phyloP scores from a whole-genome alignment of 2,888 invertebrate species.

The Phalera bucephala region DNA sequence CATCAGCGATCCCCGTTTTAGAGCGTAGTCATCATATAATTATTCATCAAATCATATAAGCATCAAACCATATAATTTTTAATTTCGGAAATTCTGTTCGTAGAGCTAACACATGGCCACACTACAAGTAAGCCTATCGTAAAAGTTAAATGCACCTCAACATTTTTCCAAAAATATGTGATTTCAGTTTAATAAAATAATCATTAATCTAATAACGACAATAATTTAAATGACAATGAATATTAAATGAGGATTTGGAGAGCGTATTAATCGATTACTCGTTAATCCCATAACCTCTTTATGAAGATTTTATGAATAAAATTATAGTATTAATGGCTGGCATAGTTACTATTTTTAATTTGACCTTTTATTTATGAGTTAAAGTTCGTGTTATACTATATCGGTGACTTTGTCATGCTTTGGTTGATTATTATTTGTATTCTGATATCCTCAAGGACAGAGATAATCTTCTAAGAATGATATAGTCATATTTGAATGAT shows the following conservation, averaged over 20 bases:
- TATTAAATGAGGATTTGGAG: slow-evolving; percentile 51
- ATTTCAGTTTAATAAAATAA: slow-evolving; percentile 39
- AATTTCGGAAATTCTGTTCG: slow-evolving; percentile 4
- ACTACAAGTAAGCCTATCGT: slow-evolving; percentile 12
- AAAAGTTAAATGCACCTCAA: slow-evolving; percentile 27
- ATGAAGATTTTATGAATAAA: slow-evolving; percentile 47
- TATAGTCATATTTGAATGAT: neutral
- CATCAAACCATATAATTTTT: too few relatives aligned
- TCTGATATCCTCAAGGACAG: too few relatives aligned
- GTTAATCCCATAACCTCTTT: slow-evolving; percentile 50
- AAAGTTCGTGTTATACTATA: too few relatives aligned
- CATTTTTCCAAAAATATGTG: slow-evolving; percentile 24
- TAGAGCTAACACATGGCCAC: slow-evolving; percentile 2
- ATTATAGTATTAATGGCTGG: slow-evolving; percentile 37
- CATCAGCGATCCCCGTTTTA: too few relatives aligned
- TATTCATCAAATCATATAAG: too few relatives aligned
- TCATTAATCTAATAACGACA: slow-evolving; percentile 57
- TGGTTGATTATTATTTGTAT: too few relatives aligned
- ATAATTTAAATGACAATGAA: slow-evolving; percentile 61
- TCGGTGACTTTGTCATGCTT: too few relatives aligned
- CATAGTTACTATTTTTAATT: neutral
- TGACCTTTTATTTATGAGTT: neutral
- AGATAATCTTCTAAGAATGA: too few relatives aligned
- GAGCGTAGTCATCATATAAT: too few relatives aligned
- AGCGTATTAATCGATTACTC: slow-evolving; percentile 44